Percentiles rank a stretch among this genome's conserved stretches.
phyloP scores from a whole-genome alignment of 2,888 invertebrate genomes.

The Agriopis aurantiaria region DNA sequence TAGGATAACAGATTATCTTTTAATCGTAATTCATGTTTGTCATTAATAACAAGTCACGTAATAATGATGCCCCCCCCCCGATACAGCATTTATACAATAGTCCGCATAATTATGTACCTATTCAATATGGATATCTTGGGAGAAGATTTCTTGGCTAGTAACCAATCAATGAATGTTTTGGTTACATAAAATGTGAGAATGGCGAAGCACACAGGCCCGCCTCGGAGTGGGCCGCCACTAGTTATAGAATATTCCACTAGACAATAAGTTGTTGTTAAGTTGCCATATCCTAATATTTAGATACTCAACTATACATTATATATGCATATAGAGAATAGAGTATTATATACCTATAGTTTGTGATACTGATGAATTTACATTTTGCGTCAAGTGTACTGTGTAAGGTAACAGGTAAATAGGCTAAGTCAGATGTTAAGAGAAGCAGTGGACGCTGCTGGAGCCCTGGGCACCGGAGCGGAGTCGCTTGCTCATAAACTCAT shows the following conservation, averaged over 20 bases:
- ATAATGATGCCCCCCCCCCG: too few relatives aligned
- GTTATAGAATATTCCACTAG: constrained; percentile 79
- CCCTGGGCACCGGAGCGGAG: background rate
- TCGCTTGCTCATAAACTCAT: background rate
- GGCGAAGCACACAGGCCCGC: constrained; percentile 24
- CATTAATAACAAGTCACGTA: too few relatives aligned
- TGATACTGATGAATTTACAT: constrained; percentile 85
- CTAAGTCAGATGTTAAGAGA: constrained; percentile 21
- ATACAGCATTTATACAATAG: too few relatives aligned
- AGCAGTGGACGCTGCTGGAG: background rate
- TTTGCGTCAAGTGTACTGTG: constrained; percentile 61
- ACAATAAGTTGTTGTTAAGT: constrained; percentile 85
- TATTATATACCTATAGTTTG: constrained; percentile 83
- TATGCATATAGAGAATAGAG: constrained; percentile 76
- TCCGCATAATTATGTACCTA: background rate
- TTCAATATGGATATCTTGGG: background rate
- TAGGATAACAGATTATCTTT: too few relatives aligned
- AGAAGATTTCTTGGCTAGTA: background rate
- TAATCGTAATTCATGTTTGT: too few relatives aligned
- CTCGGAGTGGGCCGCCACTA: constrained; percentile 44
- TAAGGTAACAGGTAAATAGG: constrained; percentile 37
- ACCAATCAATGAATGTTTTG: constrained; percentile 1
- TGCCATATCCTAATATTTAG: constrained; percentile 85
- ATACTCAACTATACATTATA: constrained; percentile 80
- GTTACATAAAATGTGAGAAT: constrained; percentile 36